Evolutionary conservation across 2,797 vertebrate species (phyloP).

Genomic region (Enteromius unitaeniatus): DNA sequence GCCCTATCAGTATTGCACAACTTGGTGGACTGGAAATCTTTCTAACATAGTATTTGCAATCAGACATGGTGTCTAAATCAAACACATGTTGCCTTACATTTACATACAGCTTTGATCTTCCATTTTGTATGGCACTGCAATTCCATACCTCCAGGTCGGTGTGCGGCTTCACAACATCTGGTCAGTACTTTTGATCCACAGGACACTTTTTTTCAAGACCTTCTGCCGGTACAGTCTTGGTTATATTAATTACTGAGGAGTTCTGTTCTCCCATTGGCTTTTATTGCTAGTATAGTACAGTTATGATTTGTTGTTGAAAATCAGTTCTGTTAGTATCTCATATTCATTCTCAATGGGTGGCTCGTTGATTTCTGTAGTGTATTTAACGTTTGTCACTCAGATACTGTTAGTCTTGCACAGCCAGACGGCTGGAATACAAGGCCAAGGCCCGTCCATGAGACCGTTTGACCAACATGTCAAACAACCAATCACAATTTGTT

Average conservation of each 20-base stretch:
- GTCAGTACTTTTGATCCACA: slow-evolving; percentile 7
- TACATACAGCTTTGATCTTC: slow-evolving; percentile 44
- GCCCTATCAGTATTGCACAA: slow-evolving; percentile 28
- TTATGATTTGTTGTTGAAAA: not conserved
- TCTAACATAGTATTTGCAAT: slow-evolving; percentile 23
- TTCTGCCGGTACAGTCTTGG: not conserved
- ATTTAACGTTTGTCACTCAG: not conserved
- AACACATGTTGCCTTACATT: slow-evolving; percentile 17
- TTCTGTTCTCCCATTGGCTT: not conserved
- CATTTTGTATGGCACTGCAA: slow-evolving; percentile 4
- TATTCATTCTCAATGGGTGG: not conserved
- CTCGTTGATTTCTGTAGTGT: not conserved
- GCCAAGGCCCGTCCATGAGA: too few species aligned
- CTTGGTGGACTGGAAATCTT: slow-evolving; percentile 22
- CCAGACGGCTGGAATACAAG: too few species aligned
- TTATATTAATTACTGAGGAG: not conserved
- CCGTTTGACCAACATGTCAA: too few species aligned
- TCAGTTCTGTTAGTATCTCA: not conserved
- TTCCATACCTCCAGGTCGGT: slow-evolving; percentile 13
- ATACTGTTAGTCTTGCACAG: not conserved
- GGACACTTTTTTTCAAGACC: not conserved
- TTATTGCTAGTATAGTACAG: not conserved
- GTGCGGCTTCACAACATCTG: slow-evolving; percentile 12
- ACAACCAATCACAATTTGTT: too few species aligned
- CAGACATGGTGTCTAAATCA: not conserved